Percentiles rank a stretch among this genome's conserved stretches.
phyloP scores from a whole-genome alignment of 2,797 vertebrate species.

The Acanthurus tractus region DNA sequence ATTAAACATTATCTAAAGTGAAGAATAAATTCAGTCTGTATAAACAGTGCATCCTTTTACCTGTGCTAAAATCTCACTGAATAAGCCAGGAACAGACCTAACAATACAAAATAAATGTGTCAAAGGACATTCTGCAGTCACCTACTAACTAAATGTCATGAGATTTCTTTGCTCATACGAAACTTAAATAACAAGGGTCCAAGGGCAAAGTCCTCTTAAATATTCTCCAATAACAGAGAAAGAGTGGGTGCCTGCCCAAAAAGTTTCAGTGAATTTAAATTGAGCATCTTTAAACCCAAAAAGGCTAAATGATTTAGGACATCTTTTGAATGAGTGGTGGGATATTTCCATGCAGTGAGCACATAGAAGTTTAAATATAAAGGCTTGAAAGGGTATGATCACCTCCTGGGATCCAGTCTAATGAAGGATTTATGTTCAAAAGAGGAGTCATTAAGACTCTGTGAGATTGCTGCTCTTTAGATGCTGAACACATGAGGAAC shows the following conservation, averaged over 20 bases:
- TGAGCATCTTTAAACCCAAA: constrained; percentile 41
- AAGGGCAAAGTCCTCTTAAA: constrained; percentile 15
- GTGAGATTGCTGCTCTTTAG: constrained; percentile 6
- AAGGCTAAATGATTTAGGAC: constrained; percentile 65
- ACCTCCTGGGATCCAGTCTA: constrained; percentile 42
- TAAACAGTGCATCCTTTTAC: background rate
- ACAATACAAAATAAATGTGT: background rate
- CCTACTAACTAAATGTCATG: background rate
- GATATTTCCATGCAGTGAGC: constrained; percentile 12
- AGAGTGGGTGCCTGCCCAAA: background rate
- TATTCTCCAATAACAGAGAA: constrained; percentile 39
- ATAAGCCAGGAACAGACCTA: background rate
- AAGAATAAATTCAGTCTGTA: background rate
- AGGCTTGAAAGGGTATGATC: constrained; percentile 40
- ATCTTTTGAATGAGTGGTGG: constrained; percentile 35
- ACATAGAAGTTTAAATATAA: constrained; percentile 44
- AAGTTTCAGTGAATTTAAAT: constrained; percentile 51
- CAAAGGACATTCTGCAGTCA: background rate
- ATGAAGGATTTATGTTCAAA: constrained; percentile 65
- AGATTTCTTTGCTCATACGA: background rate
- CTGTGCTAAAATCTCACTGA: background rate
- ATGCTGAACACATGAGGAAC: background rate
- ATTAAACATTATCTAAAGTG: background rate
- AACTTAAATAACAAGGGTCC: constrained; percentile 18
- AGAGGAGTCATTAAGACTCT: constrained; percentile 37